Conservation (phyloP, 2,113 vertebrate genomes). For the Semnopithecus entellus region DNA sequence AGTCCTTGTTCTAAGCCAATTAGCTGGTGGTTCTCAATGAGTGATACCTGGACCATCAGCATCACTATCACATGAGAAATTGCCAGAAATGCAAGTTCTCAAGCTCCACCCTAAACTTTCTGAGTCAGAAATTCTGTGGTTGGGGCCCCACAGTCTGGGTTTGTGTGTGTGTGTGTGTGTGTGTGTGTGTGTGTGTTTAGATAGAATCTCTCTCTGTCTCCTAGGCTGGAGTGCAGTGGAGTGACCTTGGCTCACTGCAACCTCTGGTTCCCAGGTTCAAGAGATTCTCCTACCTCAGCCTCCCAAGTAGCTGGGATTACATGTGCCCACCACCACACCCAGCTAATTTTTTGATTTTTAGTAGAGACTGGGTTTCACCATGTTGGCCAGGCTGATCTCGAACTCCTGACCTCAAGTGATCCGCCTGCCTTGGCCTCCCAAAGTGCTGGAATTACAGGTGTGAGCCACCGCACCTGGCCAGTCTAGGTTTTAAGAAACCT, state of each 20-base stretch:
- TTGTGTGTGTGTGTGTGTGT: neutral
- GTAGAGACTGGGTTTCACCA: too few relatives aligned
- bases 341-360: neutral
- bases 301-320: too few relatives aligned
- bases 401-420: too few relatives aligned
- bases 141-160: neutral
- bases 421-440: too few relatives aligned
- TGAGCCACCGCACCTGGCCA: rapidly evolving
- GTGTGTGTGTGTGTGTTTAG: neutral
- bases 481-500: neutral
- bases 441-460: too few relatives aligned
- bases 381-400: too few relatives aligned
- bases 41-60: neutral
- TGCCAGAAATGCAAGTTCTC: neutral
- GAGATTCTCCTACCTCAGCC: too few relatives aligned
- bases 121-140: neutral
- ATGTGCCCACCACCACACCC: too few relatives aligned
- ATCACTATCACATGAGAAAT: neutral
- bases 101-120: neutral
- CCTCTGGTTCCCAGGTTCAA: too few relatives aligned
- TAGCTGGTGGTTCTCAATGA: neutral
- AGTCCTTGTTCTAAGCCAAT: neutral
- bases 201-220: too few relatives aligned
- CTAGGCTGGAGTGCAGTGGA: too few relatives aligned
- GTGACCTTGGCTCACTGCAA: too few relatives aligned